Percentiles rank a stretch among this genome's conserved stretches.
These are phyloP conservation scores for Cebus imitator DNA, from an alignment of 2,113 vertebrate genomes.

Conservation along the genomic window DNA sequence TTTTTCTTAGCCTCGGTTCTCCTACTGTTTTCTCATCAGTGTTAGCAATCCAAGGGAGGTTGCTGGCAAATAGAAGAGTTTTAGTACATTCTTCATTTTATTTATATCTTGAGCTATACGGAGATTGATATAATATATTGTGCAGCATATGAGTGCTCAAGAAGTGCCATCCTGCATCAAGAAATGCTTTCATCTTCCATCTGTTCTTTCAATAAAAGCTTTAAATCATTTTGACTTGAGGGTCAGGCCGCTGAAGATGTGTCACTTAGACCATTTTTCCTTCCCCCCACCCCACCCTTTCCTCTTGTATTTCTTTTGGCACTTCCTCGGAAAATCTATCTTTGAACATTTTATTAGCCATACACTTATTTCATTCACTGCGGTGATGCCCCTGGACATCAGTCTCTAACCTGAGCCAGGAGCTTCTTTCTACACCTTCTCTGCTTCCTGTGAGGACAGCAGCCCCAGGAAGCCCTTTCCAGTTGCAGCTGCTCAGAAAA, in stretches of 20 bases:
- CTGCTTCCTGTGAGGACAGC: background rate
- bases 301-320: background rate
- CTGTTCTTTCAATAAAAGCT: constrained; percentile 32
- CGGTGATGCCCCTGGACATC: background rate
- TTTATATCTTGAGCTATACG: constrained; percentile 5
- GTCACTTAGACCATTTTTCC: background rate
- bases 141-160: background rate
- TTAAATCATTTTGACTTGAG: background rate
- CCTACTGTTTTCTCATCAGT: background rate
- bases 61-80: background rate
- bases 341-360: background rate
- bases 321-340: background rate
- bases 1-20: background rate
- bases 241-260: background rate
- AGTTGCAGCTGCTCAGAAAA: background rate
- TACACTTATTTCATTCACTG: background rate
- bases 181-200: constrained; percentile 34
- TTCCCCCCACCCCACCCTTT: background rate
- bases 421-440: background rate
- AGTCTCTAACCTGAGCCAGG: background rate
- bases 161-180: background rate
- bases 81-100: background rate
- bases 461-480: background rate
- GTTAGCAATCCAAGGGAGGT: background rate
- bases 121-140: background rate